Base-by-base conservation (phyloP, 1,140 invertebrate species). In the Brachionus koreanus region DNA sequence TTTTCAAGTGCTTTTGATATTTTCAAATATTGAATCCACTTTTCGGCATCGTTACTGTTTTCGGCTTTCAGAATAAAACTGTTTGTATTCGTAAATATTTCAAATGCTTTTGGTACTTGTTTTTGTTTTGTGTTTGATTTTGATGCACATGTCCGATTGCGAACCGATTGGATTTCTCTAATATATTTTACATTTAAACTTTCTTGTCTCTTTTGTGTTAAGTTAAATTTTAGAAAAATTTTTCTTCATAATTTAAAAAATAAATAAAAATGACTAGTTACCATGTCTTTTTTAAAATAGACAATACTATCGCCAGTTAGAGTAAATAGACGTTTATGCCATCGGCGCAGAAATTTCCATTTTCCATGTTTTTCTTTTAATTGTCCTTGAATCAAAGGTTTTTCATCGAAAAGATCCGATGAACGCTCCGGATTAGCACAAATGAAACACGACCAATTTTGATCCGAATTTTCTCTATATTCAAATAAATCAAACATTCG, bases 401-500 rank as follows among this genome's bases (percentile, higher is more conserved):
- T 57, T 29, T 49, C 43, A 39, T 82, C 37, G 7, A 95, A 88
- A 86, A 95, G 94, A 5, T 92, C 93, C 19, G 92, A 90, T 13
- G 94, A 93, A 85, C 93, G 91, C 85, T 97, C 94, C 1, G 95
- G 95, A 89, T 95, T 93, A 86, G 94, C 94, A 87, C 95, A 97
- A 77, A 95, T 90, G 87, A 95, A 95, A 88, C 94, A 96, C 25
- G 92, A 92, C 94, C 94, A 95, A 84, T 90, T 89, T 67, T 89
- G 90, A 84, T 86, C 88, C 9, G 89, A n/a, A 49, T 49, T 85
- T 5, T 89, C 90, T 85, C 91, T 92, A 85, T 91, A 92, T 88
- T 95, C 93, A 88, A 97, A 97, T 25, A 96, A 93, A 88, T 97
- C 95, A 89, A 96, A 94, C 87, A 94, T 96, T 29, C 94, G 92